phyloP scores from a whole-genome alignment of 2,888 invertebrate species.

The Phrixothrix hirtus region DNA sequence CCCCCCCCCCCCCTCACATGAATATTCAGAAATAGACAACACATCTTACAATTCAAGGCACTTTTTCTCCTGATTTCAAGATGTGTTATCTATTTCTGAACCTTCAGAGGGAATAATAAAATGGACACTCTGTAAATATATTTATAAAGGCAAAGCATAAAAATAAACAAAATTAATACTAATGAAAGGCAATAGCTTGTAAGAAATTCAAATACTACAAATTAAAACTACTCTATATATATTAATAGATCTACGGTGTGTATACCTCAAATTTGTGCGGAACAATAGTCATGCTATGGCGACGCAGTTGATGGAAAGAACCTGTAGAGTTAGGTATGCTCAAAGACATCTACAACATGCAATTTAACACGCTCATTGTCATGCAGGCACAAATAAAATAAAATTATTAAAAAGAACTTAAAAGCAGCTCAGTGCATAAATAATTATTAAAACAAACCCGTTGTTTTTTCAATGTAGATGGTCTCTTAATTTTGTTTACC shows the following conservation, averaged over 20 bases:
- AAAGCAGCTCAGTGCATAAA: too few relatives aligned
- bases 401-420: constrained; percentile 13
- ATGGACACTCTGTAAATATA: too few relatives aligned
- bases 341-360: constrained; percentile 59
- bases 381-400: constrained; percentile 18
- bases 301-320: constrained; percentile 54
- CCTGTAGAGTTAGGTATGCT: constrained; percentile 52
- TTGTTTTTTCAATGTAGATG: constrained; percentile 68
- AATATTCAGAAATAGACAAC: too few relatives aligned
- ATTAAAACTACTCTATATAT: neutral
- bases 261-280: constrained; percentile 37
- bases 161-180: neutral
- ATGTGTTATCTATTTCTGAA: too few relatives aligned
- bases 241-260: neutral
- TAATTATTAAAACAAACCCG: constrained; percentile 66
- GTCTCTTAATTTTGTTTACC: constrained; percentile 86
- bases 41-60: too few relatives aligned
- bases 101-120: too few relatives aligned
- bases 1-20: too few relatives aligned
- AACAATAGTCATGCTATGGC: constrained; percentile 58
- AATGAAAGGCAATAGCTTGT: neutral
- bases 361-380: constrained; percentile 24
- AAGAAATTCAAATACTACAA: neutral
- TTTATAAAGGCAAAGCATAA: too few relatives aligned
- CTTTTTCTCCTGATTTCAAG: too few relatives aligned